Conservation (phyloP, 2,113 vertebrate genomes). For the Caranx melampygus region DNA sequence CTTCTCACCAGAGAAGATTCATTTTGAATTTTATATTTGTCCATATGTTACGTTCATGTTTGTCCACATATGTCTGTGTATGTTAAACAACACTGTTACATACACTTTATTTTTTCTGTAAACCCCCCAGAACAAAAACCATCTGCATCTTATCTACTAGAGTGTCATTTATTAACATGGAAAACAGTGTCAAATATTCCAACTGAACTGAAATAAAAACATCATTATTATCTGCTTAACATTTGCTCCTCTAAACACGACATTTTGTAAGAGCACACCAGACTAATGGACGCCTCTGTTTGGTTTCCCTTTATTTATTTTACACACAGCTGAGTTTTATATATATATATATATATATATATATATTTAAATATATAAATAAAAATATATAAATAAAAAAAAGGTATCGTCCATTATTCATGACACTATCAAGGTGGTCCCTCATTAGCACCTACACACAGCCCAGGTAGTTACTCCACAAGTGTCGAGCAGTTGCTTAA, state of each 20-base stretch:
- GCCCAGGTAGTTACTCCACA: conserved; percentile 65
- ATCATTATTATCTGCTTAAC: neutral
- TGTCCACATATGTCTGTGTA: too few relatives aligned
- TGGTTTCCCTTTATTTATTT: conserved; percentile 39
- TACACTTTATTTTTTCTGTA: neutral
- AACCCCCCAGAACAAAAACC: neutral
- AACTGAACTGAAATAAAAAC: neutral
- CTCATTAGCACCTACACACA: conserved; percentile 60
- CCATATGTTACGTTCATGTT: too few relatives aligned
- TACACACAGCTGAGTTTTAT: conserved; percentile 11
- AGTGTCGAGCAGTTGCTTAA: conserved; percentile 67
- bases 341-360: too few relatives aligned
- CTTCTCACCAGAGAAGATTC: too few relatives aligned
- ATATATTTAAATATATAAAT: too few relatives aligned
- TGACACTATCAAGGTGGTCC: conserved; percentile 38
- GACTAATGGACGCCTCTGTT: neutral
- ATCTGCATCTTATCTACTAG: neutral
- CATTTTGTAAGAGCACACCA: neutral
- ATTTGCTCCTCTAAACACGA: conserved; percentile 4
- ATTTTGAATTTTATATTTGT: too few relatives aligned
- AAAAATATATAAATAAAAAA: neutral
- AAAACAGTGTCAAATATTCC: neutral
- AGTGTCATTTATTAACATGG: neutral
- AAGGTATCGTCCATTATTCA: conserved; percentile 63
- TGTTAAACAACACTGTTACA: neutral